These are phyloP conservation scores for Pogona vitticeps DNA, from an alignment of 2,113 vertebrate species.

Conservation along the genomic window DNA sequence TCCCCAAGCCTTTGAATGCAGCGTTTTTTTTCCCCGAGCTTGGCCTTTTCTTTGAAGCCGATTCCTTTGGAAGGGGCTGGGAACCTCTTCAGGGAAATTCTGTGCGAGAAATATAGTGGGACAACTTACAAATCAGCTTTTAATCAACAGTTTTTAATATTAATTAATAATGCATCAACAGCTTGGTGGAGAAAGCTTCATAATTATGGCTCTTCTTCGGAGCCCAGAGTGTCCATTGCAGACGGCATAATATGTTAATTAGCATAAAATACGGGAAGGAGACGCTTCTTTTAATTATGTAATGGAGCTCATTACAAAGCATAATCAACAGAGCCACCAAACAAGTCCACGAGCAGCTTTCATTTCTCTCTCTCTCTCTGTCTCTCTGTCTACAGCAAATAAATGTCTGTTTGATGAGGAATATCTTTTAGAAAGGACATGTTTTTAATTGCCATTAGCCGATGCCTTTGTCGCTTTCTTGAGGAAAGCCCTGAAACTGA, in stretches of 20 bases:
- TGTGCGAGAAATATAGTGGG: slow-evolving; percentile 59
- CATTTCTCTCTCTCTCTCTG: slow-evolving; percentile 1
- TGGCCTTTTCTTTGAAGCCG: slow-evolving; percentile 39
- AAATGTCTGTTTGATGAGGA: slow-evolving; percentile 70
- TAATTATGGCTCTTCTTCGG: slow-evolving; percentile 73
- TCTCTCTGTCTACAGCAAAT: slow-evolving; percentile 66
- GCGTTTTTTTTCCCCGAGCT: not conserved
- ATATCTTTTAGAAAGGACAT: slow-evolving; percentile 58
- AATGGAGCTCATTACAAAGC: slow-evolving; percentile 79
- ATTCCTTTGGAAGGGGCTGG: slow-evolving; percentile 35
- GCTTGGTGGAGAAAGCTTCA: slow-evolving; percentile 73
- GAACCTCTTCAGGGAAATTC: slow-evolving; percentile 34
- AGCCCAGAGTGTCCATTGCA: slow-evolving; percentile 75
- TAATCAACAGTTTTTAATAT: slow-evolving; percentile 80
- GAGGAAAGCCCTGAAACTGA: slow-evolving; percentile 30
- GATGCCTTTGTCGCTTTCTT: slow-evolving; percentile 16
- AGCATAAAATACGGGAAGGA: slow-evolving; percentile 72
- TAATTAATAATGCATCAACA: slow-evolving; percentile 81
- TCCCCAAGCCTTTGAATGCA: slow-evolving; percentile 21
- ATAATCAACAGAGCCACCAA: slow-evolving; percentile 77
- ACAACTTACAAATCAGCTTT: slow-evolving; percentile 75
- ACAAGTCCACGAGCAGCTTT: slow-evolving; percentile 71
- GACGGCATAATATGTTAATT: slow-evolving; percentile 79
- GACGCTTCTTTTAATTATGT: slow-evolving; percentile 81
- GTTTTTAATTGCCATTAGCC: slow-evolving; percentile 58